Base-by-base conservation (phyloP, 2,888 invertebrate genomes). In the Trichopria drosophilae region DNA sequence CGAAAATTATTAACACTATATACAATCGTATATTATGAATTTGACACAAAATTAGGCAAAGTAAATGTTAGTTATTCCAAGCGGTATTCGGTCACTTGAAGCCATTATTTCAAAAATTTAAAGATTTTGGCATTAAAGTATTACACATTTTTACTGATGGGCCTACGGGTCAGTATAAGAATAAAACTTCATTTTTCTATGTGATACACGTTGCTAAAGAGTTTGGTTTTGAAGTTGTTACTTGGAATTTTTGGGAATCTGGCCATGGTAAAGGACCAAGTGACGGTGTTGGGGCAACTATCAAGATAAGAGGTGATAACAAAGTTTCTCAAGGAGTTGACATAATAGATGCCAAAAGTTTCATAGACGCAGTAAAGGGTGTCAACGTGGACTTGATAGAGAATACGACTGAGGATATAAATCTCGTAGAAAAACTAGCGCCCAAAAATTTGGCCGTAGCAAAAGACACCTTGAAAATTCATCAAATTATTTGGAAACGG, bases 241-340 rank as follows among this genome's bases (percentile, higher is more conserved):
- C 18, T 6, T 18, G 34, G 34, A 34, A 34, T 34, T 34, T 34
- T 34, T 34, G 34, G 34, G 18, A 34, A 34, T 34, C 34, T 34
- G 34, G 34, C 34, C 34, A 34, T 9, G 34, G 34, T 19, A 34
- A 34, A 6, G 34, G 34, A 4, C 34, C 34, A 16, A 34, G 34
- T 34, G 34, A 34, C n/a, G 34, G 34, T 15, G 34, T 34, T 5
- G 34, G 34, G 4, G 34, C 34, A 34, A 34, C n/a, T 10, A 19
- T 34, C 6, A 34, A 34, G 6, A 10, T 15, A 34, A 34, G 6
- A 34, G 34, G 16, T 6, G 34, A 34, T 6, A 34, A 34, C 9
- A 34, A 34, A 34, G 16, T 34, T 34, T 13, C 34, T 3, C 34
- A 34, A 34, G 34, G 34, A 34, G 16, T 34, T 16, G 34, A 34